Base-by-base conservation (phyloP, 2,113 vertebrate species). In the Muntiacus muntjak region DNA sequence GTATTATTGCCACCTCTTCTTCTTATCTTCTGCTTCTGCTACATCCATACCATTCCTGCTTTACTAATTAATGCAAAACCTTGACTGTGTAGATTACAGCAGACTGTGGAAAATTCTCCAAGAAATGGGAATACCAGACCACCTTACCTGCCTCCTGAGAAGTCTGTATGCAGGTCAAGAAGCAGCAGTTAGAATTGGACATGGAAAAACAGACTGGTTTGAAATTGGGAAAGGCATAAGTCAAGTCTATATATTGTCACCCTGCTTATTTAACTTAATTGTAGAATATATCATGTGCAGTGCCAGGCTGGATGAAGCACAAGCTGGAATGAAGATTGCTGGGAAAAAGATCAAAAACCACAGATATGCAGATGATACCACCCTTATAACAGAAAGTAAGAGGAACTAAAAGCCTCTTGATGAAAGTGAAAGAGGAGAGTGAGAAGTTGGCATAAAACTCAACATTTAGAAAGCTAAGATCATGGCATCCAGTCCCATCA, bases 141-240 rank as follows among this genome's bases (percentile, higher is more conserved):
- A 36, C n/a, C 10, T 21, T 21, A 36, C 17, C 64, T 71, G 64
- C 10, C n/a, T 71, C 8, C 64, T 71, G n/a, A 71, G n/a, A 71
- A 71, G 33, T 67, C 7, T 36, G 8, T 36, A 67, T 36, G 8
- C 33, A 36, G 33, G 17, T 67, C 17, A 67, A 67, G 17, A 4
- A 67, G 33, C 64, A 67, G n/a, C 64, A 67, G 33, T 67, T n/a
- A 67, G 33, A 67, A 36, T 17, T 67, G 64, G 33, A 67, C 33
- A 67, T 10, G 33, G 33, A 36, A 67, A 4, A 67, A 10, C 7
- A 67, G 33, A 67, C 17, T 67, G 64, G 17, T 67, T 67, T 9
- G 9, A 36, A 36, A 67, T 67, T 36, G 17, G 64, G 8, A 36
- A 67, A 67, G 8, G 17, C 0, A 0, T 36, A 36, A 8, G 1